Base-by-base conservation (phyloP, 2,888 invertebrate species). In the Leptinotarsa rubiginosa region DNA sequence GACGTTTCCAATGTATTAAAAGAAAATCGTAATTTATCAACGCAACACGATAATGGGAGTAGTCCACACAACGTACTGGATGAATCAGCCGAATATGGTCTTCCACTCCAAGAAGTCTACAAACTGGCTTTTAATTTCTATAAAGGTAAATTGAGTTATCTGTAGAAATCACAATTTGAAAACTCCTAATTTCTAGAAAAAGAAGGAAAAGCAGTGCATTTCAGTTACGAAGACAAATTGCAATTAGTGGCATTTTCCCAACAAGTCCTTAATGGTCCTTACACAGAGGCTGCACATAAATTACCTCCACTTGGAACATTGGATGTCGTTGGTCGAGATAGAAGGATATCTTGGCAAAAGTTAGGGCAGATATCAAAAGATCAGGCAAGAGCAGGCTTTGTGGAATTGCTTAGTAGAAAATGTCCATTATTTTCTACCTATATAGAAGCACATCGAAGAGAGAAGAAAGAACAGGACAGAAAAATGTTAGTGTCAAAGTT, bases 131-230 rank as follows among this genome's bases (percentile, higher is more conserved):
- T 97, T 75, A 92, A 92, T 85, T 98, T 97, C 89, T 98, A 97
- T 86, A 97, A 97, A 94, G 98, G 98, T 97, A 91, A 82, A 49
- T 65, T 70, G 3, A 47, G 31, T 20, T 65, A 22, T 47, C 22
- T 13, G 22, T 59, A 15, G 15, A 52, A 59, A 59, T 13, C 18
- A 65, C 22, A 25, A 54, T 12, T 47, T n/a, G 65, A 70, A 31
- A 64, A 49, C 72, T 69, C 72, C 62, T 73, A 68, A 54, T 50
- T 75, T 77, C 12, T 65, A 98, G 98, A 98, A 87, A 98, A 98
- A 89, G 96, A 97, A 89, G 98, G 98, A n/a, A 98, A 98, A 90
- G 98, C 97, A 3, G 91, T 98, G 66, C 97, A 97, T 85, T 90
- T 98, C 76, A 96, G 96, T 65, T 99, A 98, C 87, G 95, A 96